phyloP scores from a whole-genome alignment of 2,888 invertebrate species.

The Tillus elongatus region DNA sequence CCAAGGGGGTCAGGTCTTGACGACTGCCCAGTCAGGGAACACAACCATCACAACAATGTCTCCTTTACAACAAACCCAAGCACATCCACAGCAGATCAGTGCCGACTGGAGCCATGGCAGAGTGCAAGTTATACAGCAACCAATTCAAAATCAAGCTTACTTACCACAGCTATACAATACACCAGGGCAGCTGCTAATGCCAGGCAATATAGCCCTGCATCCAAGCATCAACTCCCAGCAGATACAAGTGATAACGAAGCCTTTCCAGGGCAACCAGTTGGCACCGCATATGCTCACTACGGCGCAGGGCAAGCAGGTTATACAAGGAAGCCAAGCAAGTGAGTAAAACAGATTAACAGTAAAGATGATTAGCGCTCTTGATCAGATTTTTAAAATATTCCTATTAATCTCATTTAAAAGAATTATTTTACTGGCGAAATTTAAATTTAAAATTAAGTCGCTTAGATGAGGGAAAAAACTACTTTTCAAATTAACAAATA shows the following conservation, averaged over 20 bases:
- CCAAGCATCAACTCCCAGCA: slow-evolving; percentile 64
- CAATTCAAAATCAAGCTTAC: slow-evolving; percentile 65
- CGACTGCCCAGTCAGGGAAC: slow-evolving; percentile 39
- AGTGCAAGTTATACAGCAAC: slow-evolving; percentile 77
- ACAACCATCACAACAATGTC: slow-evolving; percentile 68
- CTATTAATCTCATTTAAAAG: not conserved
- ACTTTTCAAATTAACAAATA: too few relatives aligned
- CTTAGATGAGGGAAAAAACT: too few relatives aligned
- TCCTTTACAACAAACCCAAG: slow-evolving; percentile 51
- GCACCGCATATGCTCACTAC: slow-evolving; percentile 74
- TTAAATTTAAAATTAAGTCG: slow-evolving; percentile 1
- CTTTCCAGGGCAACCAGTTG: slow-evolving; percentile 70
- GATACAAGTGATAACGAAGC: slow-evolving; percentile 75
- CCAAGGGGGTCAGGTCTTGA: slow-evolving; percentile 40
- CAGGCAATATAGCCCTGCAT: slow-evolving; percentile 67
- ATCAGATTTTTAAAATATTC: slow-evolving; percentile 5
- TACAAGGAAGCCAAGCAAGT: slow-evolving; percentile 56
- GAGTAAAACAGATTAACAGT: slow-evolving; percentile 26
- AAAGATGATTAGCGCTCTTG: too few relatives aligned
- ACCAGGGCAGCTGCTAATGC: slow-evolving; percentile 72
- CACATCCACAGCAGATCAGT: slow-evolving; percentile 51
- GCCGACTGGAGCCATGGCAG: slow-evolving; percentile 65
- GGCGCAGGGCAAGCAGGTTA: slow-evolving; percentile 63
- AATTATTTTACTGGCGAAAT: not conserved
- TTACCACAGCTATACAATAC: slow-evolving; percentile 73